Percentiles rank a stretch among this genome's conserved stretches.
These are phyloP conservation scores for Athrips mouffetella DNA, from an alignment of 2,888 invertebrate genomes.

Conservation along the genomic window DNA sequence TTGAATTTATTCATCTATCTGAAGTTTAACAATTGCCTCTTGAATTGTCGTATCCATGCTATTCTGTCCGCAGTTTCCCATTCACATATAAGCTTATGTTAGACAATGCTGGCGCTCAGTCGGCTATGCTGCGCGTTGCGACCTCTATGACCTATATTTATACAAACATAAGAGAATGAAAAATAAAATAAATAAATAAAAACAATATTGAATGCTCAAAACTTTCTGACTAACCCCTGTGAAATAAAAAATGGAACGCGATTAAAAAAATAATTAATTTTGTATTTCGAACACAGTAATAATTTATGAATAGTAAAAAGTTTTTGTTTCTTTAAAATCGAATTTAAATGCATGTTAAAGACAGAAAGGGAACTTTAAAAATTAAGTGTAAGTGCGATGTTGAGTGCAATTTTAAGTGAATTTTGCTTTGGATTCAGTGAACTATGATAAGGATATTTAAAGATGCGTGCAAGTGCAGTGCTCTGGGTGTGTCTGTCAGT, in stretches of 20 bases:
- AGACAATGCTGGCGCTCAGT: conserved; percentile 68
- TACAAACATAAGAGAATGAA: conserved; percentile 12
- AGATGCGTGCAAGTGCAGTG: conserved; percentile 57
- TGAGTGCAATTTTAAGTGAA: conserved; percentile 26
- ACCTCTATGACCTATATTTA: conserved; percentile 58
- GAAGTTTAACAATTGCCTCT: too few species aligned
- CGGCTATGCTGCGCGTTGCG: conserved; percentile 52
- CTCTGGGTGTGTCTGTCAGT: conserved; percentile 36
- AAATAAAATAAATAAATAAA: conserved; percentile 14
- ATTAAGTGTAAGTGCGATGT: conserved; percentile 21
- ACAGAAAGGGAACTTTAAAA: neutral
- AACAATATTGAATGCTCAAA: neutral
- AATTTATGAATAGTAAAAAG: neutral
- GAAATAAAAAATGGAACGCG: neutral
- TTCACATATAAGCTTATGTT: conserved; percentile 72
- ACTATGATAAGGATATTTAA: conserved; percentile 47
- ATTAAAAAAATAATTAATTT: neutral
- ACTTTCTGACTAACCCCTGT: neutral
- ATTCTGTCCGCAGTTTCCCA: conserved; percentile 46
- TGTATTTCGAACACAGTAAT: neutral
- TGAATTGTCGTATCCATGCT: conserved; percentile 48
- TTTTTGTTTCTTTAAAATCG: neutral
- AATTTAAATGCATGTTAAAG: neutral
- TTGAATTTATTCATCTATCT: too few species aligned
- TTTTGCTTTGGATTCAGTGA: conserved; percentile 32